Conservation (phyloP, 2,888 invertebrate species). For the Hanleya hanleyi region DNA sequence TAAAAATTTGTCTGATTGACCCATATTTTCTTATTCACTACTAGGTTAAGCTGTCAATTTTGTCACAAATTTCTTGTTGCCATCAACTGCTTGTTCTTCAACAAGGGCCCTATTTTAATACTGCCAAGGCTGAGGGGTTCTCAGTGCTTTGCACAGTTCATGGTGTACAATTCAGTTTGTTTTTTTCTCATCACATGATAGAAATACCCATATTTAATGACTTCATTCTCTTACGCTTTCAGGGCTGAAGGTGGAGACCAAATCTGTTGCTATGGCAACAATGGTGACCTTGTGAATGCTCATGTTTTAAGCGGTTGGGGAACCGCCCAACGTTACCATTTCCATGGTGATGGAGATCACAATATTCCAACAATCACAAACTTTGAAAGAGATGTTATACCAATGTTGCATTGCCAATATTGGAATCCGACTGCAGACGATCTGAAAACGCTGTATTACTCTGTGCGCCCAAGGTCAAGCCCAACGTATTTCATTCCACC, state of each 20-base stretch:
- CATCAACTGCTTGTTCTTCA: too few species aligned
- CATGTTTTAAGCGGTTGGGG: slow-evolving; percentile 45
- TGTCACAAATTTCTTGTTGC: too few species aligned
- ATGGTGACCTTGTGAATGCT: slow-evolving; percentile 53
- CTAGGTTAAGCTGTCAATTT: too few species aligned
- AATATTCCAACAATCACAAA: slow-evolving; percentile 58
- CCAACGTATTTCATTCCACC: slow-evolving; percentile 56
- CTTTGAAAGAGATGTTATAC: slow-evolving; percentile 54
- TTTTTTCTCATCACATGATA: too few species aligned
- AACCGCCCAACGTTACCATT: slow-evolving; percentile 50
- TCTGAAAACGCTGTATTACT: neutral
- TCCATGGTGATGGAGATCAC: slow-evolving; percentile 46
- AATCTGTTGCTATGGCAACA: slow-evolving; percentile 54
- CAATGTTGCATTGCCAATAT: slow-evolving; percentile 59
- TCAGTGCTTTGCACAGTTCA: too few species aligned
- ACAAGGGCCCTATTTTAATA: too few species aligned
- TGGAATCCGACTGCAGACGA: slow-evolving; percentile 32
- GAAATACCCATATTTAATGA: too few species aligned
- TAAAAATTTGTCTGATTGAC: too few species aligned
- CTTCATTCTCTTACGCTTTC: neutral
- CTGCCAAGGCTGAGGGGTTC: too few species aligned
- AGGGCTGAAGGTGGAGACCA: slow-evolving; percentile 37
- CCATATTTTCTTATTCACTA: too few species aligned
- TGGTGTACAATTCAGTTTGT: too few species aligned
- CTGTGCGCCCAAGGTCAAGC: slow-evolving; percentile 44